Evolutionary conservation across 1,140 invertebrate species (phyloP), one percentile per base, ranked within the genome.

Genomic region (Drosophila asahinai): DNA sequence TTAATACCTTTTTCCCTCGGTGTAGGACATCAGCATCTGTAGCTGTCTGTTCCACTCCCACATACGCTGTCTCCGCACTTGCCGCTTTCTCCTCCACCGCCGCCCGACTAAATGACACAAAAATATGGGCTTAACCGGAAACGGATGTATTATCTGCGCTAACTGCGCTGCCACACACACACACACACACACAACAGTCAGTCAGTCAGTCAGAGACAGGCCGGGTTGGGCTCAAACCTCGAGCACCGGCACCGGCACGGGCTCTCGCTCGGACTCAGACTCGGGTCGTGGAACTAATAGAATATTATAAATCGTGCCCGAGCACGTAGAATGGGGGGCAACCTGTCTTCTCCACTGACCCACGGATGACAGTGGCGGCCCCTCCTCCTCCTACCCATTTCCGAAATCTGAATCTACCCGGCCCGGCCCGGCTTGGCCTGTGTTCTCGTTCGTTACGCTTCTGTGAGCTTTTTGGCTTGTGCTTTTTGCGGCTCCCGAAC

Each of bases 61-160:
- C 86, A 77, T 72, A 57, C 61, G 27, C 43, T 33, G 65, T 40
- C 60, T 40, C 51, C 43, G 54, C 62, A n/a, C 33, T 49, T 49
- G 55, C 58, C 60, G 22, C 68, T 43, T 27, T 27, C 25, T 30
- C 22, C 45, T 12, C 3, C 40, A 5, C 45, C 51, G 42, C 15
- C 38, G 15, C 36, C 70, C 64, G 19, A 60, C 70, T 86, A 86
- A 91, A 91, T 91, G 89, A 86, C 83, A 91, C 90, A 90, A 92
- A 92, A 90, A 92, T 89, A 91, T 92, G 91, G 91, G 91, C 91
- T 90, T 92, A 92, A 92, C 91, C 91, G 91, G 91, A 92, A 92
- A 84, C 91, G 91, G 91, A 92, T 92, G 91, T 92, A 92, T 92
- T 92, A 92, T 92, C 91, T 92, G 91, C 91, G 91, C 91, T 92